Evolutionary conservation across 2,797 vertebrate species (phyloP).

Genomic region (Acrocephalus scirpaceus): DNA sequence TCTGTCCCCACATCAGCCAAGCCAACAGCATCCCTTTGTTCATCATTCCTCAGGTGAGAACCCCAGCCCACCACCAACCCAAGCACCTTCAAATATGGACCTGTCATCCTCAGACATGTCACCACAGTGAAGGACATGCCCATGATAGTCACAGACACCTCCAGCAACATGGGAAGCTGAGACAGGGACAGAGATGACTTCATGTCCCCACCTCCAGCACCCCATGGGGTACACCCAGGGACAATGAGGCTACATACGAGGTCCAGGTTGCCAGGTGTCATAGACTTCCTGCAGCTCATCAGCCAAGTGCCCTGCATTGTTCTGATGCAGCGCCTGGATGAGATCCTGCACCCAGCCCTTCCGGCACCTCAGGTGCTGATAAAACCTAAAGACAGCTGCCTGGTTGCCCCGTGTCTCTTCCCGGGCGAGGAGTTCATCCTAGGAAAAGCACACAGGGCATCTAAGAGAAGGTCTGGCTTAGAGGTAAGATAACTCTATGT

Average conservation of each 20-base stretch:
- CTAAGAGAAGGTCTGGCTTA: not conserved
- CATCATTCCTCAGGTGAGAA: not conserved
- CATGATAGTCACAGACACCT: not conserved
- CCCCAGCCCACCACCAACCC: not conserved
- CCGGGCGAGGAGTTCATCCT: slow-evolving; percentile 21
- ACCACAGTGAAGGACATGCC: not conserved
- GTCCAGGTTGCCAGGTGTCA: rapidly evolving
- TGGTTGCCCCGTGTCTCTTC: slow-evolving; percentile 26
- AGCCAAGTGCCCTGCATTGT: not conserved
- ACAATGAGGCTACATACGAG: not conserved
- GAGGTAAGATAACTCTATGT: rapidly evolving
- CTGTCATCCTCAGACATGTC: rapidly evolving
- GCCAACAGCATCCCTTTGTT: not conserved
- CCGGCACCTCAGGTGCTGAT: slow-evolving; percentile 10
- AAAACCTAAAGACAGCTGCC: not conserved
- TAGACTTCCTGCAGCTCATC: not conserved
- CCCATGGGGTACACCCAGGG: rapidly evolving
- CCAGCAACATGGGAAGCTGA: rapidly evolving
- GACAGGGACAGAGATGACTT: not conserved
- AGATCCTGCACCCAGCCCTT: slow-evolving; percentile 34
- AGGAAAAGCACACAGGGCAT: not conserved
- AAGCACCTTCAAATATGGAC: not conserved
- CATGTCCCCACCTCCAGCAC: not conserved
- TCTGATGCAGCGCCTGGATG: not conserved
- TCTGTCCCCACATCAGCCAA: not conserved